Percentiles rank a stretch among this genome's conserved stretches.
Evolutionary conservation across 30 jellyfish, hydroid and myxozoan species (phyloP).

Genomic region (Aurelia sp.): DNA sequence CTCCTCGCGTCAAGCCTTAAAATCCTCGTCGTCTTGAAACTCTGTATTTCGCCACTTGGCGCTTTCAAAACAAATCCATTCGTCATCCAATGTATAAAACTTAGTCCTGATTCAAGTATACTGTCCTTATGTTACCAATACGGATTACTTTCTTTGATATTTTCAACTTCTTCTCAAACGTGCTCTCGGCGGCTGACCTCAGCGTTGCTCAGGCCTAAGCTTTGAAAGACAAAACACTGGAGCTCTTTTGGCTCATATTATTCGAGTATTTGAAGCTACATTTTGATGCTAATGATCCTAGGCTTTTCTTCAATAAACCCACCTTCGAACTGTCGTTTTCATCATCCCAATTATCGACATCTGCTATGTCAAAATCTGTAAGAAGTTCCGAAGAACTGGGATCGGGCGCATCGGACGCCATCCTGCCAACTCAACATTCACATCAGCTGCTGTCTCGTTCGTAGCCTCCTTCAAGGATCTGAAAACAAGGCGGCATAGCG

Average conservation of each 20-base stretch:
- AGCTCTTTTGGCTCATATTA: conserved; percentile 56
- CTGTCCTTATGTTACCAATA: too few relatives aligned
- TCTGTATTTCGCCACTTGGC: too few relatives aligned
- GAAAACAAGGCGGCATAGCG: too few relatives aligned
- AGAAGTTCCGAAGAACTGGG: conserved; percentile 93
- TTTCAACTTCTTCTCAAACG: too few relatives aligned
- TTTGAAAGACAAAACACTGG: conserved; percentile 11
- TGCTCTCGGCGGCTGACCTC: too few relatives aligned
- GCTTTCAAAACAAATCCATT: too few relatives aligned
- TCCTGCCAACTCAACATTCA: conserved; percentile 71
- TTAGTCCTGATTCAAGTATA: too few relatives aligned
- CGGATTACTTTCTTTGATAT: too few relatives aligned
- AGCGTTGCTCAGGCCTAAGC: neutral
- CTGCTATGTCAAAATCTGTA: conserved; percentile 92
- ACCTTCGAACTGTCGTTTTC: conserved; percentile 90
- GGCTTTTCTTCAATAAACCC: conserved; percentile 71
- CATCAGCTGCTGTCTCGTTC: conserved; percentile 40
- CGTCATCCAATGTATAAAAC: too few relatives aligned
- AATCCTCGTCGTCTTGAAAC: too few relatives aligned
- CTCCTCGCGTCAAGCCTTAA: too few relatives aligned
- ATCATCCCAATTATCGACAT: conserved; percentile 94
- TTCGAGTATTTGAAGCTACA: conserved; percentile 53
- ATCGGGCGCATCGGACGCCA: conserved; percentile 94
- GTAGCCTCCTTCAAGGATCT: too few relatives aligned
- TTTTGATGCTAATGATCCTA: conserved; percentile 20